Percentiles rank a stretch among this genome's conserved stretches.
Evolutionary conservation across 2,888 invertebrate species (phyloP).

Genomic region (Caenorhabditis sp.): DNA sequence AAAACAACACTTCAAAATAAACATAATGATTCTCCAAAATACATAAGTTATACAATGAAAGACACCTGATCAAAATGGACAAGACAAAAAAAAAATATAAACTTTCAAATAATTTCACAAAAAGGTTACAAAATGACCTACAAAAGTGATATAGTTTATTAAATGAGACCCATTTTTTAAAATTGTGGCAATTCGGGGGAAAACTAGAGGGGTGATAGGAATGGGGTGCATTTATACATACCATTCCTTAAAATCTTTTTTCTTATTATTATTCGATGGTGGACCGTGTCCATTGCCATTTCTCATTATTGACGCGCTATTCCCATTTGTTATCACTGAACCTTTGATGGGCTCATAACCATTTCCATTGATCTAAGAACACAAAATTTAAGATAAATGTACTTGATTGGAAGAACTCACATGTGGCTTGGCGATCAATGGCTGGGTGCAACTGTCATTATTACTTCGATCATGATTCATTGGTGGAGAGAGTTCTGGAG

Average conservation of each 20-base stretch:
- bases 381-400: neutral
- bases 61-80: neutral
- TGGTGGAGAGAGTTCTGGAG: slow-evolving; percentile 64
- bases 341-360: slow-evolving; percentile 62
- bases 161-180: neutral
- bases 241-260: slow-evolving; percentile 70
- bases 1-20: neutral
- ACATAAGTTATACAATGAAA: neutral
- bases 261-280: slow-evolving; percentile 47
- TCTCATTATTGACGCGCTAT: slow-evolving; percentile 38
- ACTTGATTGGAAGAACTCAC: slow-evolving; percentile 15
- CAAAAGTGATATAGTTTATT: neutral
- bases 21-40: neutral
- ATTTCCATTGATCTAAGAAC: slow-evolving; percentile 48
- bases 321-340: slow-evolving; percentile 55
- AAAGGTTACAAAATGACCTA: neutral
- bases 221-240: slow-evolving; percentile 55
- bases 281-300: slow-evolving; percentile 52
- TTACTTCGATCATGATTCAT: slow-evolving; percentile 43
- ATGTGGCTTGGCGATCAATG: slow-evolving; percentile 47
- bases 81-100: neutral
- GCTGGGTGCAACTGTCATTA: slow-evolving; percentile 49
- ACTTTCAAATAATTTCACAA: neutral
- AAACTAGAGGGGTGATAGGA: neutral
- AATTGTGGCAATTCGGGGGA: neutral